Percentiles rank a stretch among this genome's conserved stretches.
Evolutionary conservation across 2,113 vertebrate species (phyloP).

Genomic region (Apodemus speciosus): DNA sequence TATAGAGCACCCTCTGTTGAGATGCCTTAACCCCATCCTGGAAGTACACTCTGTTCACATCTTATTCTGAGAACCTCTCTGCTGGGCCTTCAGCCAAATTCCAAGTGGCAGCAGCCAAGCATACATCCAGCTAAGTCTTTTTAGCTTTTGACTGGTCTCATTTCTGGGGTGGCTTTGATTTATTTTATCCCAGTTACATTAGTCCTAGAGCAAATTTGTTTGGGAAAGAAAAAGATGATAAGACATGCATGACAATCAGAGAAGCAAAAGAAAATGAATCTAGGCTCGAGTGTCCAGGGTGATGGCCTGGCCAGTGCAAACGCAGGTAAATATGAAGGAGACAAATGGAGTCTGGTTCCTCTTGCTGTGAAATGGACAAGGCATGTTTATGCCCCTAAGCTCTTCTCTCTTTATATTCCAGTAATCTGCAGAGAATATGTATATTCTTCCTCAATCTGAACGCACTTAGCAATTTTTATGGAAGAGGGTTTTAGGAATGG

Average conservation of each 20-base stretch:
- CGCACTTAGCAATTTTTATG: constrained; percentile 25
- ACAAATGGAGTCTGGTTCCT: neutral
- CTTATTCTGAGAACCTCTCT: constrained; percentile 19
- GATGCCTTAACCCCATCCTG: neutral
- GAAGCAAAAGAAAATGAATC: neutral
- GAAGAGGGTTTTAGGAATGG: neutral
- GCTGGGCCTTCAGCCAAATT: constrained; percentile 25
- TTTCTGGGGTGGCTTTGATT: constrained; percentile 33
- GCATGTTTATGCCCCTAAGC: neutral
- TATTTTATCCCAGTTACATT: constrained; percentile 41
- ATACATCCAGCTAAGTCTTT: constrained; percentile 35
- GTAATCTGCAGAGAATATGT: constrained; percentile 37
- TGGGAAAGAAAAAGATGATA: neutral
- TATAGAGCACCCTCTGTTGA: neutral
- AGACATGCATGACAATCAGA: neutral
- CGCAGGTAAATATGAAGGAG: neutral
- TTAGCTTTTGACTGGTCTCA: constrained; percentile 27
- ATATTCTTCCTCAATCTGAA: neutral
- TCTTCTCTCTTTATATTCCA: neutral
- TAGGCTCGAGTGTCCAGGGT: neutral
- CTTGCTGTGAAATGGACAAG: neutral
- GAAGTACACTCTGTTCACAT: neutral
- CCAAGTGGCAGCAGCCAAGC: neutral
- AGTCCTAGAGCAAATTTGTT: neutral
- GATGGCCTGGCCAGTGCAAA: neutral